Base-by-base conservation (phyloP, 2,113 vertebrate genomes). In the Danionella cerebrum region DNA sequence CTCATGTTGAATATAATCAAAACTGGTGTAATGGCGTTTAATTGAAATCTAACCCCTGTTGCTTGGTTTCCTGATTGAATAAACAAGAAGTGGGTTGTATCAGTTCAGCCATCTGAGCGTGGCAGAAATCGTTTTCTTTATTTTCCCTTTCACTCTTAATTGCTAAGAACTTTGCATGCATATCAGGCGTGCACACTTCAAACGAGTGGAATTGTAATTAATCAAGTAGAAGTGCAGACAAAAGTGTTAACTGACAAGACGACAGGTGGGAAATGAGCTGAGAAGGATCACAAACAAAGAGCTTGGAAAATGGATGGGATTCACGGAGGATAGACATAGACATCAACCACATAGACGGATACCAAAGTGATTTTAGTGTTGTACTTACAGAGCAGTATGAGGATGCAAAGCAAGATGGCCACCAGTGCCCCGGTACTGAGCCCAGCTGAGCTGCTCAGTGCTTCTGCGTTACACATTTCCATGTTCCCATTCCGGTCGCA, bases 381-480 rank as follows among this genome's bases (percentile, higher is more conserved):
- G 31, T 19, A 84, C 91, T 94, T 83, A 98, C 96, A 86, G 13
- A 98, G 90, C 63, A 97, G 85, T 77, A 95, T 94, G 78, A 96
- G 82, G 77, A 93, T 90, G 80, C 96, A 98, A 73, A 97, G 90
- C 12, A 98, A 92, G 82, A 98, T 94, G 73, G 95, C 93, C 52
- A 96, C 82, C 51, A 98, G 84, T 5, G 94, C 96, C 16, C 92
- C 95, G 0, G 93, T 94, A 84, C 94, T 95, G 75, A 98, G 89
- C 12, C 95, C 95, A 1, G 95, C 90, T 0, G 92, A 84, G 70
- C 92, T 92, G 77, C 89, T 86, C 79, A 92, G 86, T 6, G 93
- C 92, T 84, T 96, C 92, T 0, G 90, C 85, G 0, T 90, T 93
- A 65, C 96, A 98, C 68, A 92, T 86, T 69, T 93, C 88, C 90